phyloP scores from a whole-genome alignment of 1,140 invertebrate species.

The Vollenhovia emeryi region DNA sequence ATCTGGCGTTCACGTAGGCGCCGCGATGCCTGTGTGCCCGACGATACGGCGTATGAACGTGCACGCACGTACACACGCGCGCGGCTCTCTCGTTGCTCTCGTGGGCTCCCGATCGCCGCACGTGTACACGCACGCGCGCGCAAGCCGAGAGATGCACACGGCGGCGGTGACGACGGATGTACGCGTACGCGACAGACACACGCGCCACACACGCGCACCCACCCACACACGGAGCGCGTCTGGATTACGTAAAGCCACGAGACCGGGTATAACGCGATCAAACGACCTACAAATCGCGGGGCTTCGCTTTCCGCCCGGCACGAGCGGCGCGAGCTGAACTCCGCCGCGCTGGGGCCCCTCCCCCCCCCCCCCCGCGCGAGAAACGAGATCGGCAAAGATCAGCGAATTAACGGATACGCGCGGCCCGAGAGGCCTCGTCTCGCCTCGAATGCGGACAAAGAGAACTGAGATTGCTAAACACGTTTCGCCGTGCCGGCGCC shows the following conservation, averaged over 20 bases:
- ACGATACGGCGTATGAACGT: background rate
- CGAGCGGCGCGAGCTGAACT: slow-evolving; percentile 62
- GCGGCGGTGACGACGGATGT: background rate
- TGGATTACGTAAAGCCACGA: slow-evolving; percentile 75
- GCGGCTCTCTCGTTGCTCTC: no score
- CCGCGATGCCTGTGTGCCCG: slow-evolving; percentile 23
- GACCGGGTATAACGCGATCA: slow-evolving; percentile 73
- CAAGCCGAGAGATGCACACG: background rate
- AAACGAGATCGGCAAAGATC: background rate
- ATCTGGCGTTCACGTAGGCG: slow-evolving; percentile 59
- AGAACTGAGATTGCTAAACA: slow-evolving; percentile 11
- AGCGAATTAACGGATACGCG: background rate
- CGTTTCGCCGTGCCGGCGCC: background rate
- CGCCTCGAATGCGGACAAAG: background rate
- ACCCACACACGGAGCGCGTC: slow-evolving; percentile 5
- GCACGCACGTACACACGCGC: background rate
- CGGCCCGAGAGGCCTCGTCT: background rate
- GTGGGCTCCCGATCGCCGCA: background rate
- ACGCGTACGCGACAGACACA: background rate
- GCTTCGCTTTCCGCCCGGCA: slow-evolving; percentile 73
- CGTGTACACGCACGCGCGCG: slow-evolving; percentile 19
- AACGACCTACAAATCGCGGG: slow-evolving; percentile 81
- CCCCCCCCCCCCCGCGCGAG: no score
- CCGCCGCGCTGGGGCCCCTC: background rate
- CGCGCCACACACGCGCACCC: no score